These are phyloP conservation scores for Griposia aprilina DNA, from an alignment of 2,888 invertebrate genomes.

Conservation along the genomic window DNA sequence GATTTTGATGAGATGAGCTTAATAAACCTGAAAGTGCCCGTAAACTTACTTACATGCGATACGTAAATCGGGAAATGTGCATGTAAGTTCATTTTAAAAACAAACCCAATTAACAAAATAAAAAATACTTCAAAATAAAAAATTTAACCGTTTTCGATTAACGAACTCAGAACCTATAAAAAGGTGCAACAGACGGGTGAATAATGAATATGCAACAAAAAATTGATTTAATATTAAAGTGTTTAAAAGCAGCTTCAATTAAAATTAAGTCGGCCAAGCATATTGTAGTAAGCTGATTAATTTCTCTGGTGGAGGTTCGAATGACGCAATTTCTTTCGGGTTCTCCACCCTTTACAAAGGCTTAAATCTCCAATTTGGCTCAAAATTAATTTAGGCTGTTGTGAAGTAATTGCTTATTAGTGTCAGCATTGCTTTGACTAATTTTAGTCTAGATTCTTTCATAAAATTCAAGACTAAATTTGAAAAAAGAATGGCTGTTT, in stretches of 20 bases:
- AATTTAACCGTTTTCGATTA: neutral
- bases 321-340: conserved; percentile 67
- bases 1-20: neutral
- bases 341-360: conserved; percentile 60
- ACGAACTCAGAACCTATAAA: neutral
- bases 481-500: neutral
- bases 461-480: neutral
- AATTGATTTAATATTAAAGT: conserved; percentile 11
- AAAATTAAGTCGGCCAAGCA: conserved; percentile 63
- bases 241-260: conserved; percentile 52
- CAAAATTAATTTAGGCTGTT: conserved; percentile 64
- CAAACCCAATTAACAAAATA: neutral
- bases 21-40: too few relatives aligned
- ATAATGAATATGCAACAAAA: conserved; percentile 37
- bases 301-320: conserved; percentile 61
- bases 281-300: conserved; percentile 69
- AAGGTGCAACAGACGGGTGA: neutral
- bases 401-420: conserved; percentile 60
- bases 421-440: conserved; percentile 43
- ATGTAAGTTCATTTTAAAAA: neutral
- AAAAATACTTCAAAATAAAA: neutral
- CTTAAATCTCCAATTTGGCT: conserved; percentile 63
- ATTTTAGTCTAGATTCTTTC: conserved; percentile 40
- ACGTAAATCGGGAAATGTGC: neutral
- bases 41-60: neutral